phyloP scores from a whole-genome alignment of 2,888 invertebrate genomes.

The Aleiodes leptofemur region DNA sequence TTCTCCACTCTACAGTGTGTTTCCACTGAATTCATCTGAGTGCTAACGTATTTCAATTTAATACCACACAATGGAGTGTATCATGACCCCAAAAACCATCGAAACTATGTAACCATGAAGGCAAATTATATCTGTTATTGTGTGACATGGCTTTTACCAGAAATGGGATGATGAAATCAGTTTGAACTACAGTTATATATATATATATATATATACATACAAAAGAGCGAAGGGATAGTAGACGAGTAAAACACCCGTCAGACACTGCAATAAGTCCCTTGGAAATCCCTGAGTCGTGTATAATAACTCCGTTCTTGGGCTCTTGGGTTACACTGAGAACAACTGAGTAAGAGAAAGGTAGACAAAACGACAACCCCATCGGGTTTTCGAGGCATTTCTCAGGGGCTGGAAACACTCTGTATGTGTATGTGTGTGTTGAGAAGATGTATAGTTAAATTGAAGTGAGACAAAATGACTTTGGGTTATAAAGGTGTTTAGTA shows the following conservation, averaged over 20 bases:
- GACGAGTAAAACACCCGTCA: conserved; percentile 25
- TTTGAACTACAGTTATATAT: conserved; percentile 4
- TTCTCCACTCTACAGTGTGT: too few relatives aligned
- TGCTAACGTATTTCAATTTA: background rate
- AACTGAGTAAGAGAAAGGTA: conserved; percentile 12
- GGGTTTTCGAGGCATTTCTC: conserved; percentile 36
- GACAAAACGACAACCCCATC: conserved; percentile 37
- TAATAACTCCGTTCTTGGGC: conserved; percentile 40
- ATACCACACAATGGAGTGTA: too few relatives aligned
- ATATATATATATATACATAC: background rate
- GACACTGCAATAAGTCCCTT: conserved; percentile 49
- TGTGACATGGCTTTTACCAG: conserved; percentile 8
- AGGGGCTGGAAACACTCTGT: conserved; percentile 23
- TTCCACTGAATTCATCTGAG: background rate
- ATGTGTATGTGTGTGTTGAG: background rate
- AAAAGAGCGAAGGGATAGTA: background rate
- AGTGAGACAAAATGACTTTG: too few relatives aligned
- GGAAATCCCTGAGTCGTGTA: conserved; percentile 42
- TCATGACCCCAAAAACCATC: background rate
- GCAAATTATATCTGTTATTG: conserved; percentile 25
- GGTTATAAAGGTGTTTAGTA: too few relatives aligned
- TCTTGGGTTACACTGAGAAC: conserved; percentile 22
- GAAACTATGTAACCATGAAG: conserved; percentile 11
- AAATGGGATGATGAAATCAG: conserved; percentile 25
- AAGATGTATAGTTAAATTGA: conserved; percentile 4